A percentile compares a stretch with the other conserved stretches of the same genome.
Conservation (phyloP, 1,140 invertebrate genomes). For the Ridgeia piscesae region DNA sequence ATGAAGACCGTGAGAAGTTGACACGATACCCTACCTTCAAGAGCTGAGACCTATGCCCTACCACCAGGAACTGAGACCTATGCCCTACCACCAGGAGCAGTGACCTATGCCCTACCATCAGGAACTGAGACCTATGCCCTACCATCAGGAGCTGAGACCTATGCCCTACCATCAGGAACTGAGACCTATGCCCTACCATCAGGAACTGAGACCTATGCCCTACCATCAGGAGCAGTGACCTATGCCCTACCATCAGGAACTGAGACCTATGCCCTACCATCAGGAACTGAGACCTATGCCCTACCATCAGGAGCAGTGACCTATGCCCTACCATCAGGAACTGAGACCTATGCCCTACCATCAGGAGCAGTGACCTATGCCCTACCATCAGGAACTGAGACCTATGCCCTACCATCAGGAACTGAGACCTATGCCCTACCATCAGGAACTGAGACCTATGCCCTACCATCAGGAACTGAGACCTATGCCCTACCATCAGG, state of each 20-base stretch:
- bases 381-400: too few species aligned
- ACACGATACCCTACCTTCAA: not conserved
- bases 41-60: constrained; percentile 24
- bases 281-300: not conserved
- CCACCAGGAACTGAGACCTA: constrained; percentile 68
- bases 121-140: not conserved
- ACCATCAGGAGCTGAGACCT: constrained; percentile 68
- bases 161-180: too few species aligned
- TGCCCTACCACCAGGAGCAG: too few species aligned
- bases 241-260: too few species aligned
- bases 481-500: not conserved
- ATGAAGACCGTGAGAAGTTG: too few species aligned
- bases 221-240: constrained; percentile 67
- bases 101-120: not conserved
- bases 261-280: not conserved
- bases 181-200: not conserved
- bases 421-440: constrained; percentile 38
- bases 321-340: not conserved
- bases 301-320: constrained; percentile 67
- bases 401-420: not conserved
- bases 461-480: too few species aligned
- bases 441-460: constrained; percentile 69
- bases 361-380: constrained; percentile 69
- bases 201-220: not conserved
- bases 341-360: constrained; percentile 41